A percentile compares a stretch with the other conserved stretches of the same genome.
These are phyloP conservation scores for Teleopsis dalmanni DNA, from an alignment of 1,140 invertebrate species.

Conservation along the genomic window DNA sequence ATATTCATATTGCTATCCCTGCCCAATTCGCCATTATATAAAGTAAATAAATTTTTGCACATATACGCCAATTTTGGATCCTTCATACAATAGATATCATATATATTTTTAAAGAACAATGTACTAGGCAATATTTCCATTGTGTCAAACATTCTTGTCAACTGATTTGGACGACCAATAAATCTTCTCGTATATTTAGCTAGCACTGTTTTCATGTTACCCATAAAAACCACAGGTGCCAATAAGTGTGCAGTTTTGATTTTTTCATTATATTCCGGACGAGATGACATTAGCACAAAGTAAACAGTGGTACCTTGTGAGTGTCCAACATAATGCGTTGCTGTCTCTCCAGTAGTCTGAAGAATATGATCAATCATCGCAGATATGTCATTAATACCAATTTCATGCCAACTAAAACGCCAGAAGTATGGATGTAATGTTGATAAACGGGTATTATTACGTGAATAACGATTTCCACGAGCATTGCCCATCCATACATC, in stretches of 20 bases:
- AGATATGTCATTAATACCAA: slow-evolving; percentile 53
- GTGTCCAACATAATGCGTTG: slow-evolving; percentile 59
- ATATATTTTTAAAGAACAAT: too few relatives aligned
- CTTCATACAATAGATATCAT: too few relatives aligned
- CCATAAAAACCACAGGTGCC: slow-evolving; percentile 52
- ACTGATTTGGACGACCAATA: too few relatives aligned
- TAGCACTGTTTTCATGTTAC: slow-evolving; percentile 6
- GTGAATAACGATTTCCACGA: slow-evolving; percentile 58
- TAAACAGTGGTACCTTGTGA: slow-evolving; percentile 53
- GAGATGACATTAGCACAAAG: slow-evolving; percentile 48
- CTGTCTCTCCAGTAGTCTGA: slow-evolving; percentile 38
- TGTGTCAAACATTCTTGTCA: too few relatives aligned
- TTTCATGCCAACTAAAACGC: slow-evolving; percentile 59
- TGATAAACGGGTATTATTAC: slow-evolving; percentile 45
- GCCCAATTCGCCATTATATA: too few relatives aligned
- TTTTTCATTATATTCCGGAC: slow-evolving; percentile 53
- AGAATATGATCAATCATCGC: slow-evolving; percentile 52
- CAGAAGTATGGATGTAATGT: slow-evolving; percentile 36
- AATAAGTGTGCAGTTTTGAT: slow-evolving; percentile 49
- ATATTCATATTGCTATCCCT: too few relatives aligned
- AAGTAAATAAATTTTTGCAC: too few relatives aligned
- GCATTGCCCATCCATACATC: slow-evolving; percentile 59
- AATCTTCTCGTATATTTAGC: slow-evolving; percentile 34
- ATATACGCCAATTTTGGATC: too few relatives aligned
- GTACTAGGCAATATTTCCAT: too few relatives aligned